Base-by-base conservation (phyloP, 2,888 invertebrate genomes). In the Volucella inflata region DNA sequence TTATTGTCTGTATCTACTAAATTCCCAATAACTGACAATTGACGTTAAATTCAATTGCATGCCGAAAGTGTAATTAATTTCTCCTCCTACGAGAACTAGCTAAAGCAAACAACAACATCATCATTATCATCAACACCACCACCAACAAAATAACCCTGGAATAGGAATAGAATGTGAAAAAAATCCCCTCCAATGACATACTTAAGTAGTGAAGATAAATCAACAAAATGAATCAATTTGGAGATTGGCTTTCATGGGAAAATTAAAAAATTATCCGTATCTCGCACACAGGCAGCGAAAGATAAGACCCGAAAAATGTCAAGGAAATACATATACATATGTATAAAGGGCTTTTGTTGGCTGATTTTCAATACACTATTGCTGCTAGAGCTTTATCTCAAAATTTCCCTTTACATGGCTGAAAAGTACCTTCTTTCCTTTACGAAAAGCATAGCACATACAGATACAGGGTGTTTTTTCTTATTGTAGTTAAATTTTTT, bases 151-250 rank as follows among this genome's bases (percentile, higher is more conserved):
- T 30, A 30, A 36, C 30, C n/a, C 36, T 8, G 30, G 55, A 36
- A 36, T 36, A 36, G 30, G 30, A 30, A 46, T 46, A 57, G 12
- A 36, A 16, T 6, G 40, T 36, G 21, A 17, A 16, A 51, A 65
- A 53, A 14, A 53, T 40, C 30, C 30, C 30, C 6, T 30, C 30
- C 77, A 82, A 72, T 72, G 82, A 77, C 72, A 83, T 62, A 78
- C 64, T 68, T 53, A 44, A 57, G 76, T 51, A 17, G 60, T n/a
- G 62, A 38, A 55, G 51, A 65, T 57, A 51, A 30, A 53, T 14
- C n/a, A 65, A 60, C 53, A 44, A 17, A 67, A 55, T 50, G 55
- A 82, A 77, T 72, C 67, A 67, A 72, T 67, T 14, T 77, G 40
- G 30, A 65, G 48, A 71, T 82, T 77, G 62, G 44, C 60, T 67